A percentile compares a stretch with the other conserved stretches of the same genome.
phyloP scores from a whole-genome alignment of 2,113 vertebrate species.

The Sialia sialis region DNA sequence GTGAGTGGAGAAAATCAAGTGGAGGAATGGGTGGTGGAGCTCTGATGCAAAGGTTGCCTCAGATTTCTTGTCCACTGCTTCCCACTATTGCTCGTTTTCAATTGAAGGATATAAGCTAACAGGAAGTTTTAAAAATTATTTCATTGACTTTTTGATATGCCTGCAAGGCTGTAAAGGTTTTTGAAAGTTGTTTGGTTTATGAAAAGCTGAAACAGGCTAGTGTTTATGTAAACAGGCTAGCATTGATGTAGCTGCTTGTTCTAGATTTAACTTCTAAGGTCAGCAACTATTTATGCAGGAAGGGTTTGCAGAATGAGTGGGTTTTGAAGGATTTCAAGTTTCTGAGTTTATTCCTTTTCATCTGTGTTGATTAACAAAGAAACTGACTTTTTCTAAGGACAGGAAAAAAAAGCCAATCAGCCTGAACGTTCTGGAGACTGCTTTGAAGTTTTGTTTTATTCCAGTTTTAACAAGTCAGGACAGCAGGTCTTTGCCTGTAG shows the following conservation, averaged over 20 bases:
- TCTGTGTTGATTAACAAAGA: background rate
- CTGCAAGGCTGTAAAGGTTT: background rate
- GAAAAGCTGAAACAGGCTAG: background rate
- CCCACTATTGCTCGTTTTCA: background rate
- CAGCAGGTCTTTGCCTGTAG: background rate
- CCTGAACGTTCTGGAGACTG: background rate
- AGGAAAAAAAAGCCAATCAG: background rate
- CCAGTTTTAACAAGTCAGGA: background rate
- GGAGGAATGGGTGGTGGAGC: background rate
- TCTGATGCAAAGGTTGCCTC: background rate
- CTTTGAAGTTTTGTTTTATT: background rate
- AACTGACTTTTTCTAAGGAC: background rate
- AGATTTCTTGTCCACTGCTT: background rate
- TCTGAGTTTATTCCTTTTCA: background rate
- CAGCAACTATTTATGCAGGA: background rate
- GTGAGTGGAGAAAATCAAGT: accelerated
- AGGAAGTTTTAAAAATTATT: background rate
- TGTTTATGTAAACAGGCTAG: background rate
- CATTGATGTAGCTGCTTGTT: background rate
- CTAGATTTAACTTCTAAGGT: background rate
- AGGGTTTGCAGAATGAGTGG: background rate
- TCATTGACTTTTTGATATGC: background rate
- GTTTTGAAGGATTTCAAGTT: background rate
- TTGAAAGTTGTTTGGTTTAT: background rate
- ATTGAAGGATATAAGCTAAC: background rate